Percentiles rank a stretch among this genome's conserved stretches.
Evolutionary conservation across 2,888 invertebrate species (phyloP).

Genomic region (Digitonthophagus gazella): DNA sequence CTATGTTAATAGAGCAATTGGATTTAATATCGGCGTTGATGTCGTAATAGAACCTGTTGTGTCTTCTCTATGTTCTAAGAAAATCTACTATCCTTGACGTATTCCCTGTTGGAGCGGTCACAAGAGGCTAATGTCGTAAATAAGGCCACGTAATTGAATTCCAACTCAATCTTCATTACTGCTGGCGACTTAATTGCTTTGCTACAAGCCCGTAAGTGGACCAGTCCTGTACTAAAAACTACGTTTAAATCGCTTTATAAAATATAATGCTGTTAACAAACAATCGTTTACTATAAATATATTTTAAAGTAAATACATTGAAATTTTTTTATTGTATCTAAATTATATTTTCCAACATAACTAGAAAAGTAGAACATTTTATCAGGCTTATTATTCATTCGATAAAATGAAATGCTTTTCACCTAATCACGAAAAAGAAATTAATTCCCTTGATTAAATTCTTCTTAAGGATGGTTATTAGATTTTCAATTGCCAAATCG

Average conservation of each 20-base stretch:
- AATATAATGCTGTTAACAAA: neutral
- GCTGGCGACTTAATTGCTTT: neutral
- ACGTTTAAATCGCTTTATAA: neutral
- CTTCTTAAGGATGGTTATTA: neutral
- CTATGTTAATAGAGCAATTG: neutral
- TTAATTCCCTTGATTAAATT: neutral
- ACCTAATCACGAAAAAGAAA: neutral
- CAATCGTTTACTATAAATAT: too few relatives aligned
- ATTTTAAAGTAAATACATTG: too few relatives aligned
- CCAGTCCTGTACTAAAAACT: neutral
- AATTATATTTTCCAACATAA: too few relatives aligned
- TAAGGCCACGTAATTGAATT: constrained; percentile 11
- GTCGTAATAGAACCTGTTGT: neutral
- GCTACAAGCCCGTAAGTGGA: neutral
- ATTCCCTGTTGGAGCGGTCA: neutral
- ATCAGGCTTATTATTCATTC: too few relatives aligned
- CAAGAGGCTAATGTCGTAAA: constrained; percentile 14
- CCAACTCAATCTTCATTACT: constrained; percentile 15
- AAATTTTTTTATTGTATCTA: too few relatives aligned
- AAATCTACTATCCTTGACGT: neutral
- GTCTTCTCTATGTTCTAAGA: neutral
- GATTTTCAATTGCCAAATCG: neutral
- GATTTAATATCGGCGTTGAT: neutral
- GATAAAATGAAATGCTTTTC: too few relatives aligned
- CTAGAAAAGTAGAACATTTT: too few relatives aligned